Evolutionary conservation across 2,888 invertebrate species (phyloP), one percentile per base, ranked within the genome.

Genomic region (Ptycholaimellus sp.): DNA sequence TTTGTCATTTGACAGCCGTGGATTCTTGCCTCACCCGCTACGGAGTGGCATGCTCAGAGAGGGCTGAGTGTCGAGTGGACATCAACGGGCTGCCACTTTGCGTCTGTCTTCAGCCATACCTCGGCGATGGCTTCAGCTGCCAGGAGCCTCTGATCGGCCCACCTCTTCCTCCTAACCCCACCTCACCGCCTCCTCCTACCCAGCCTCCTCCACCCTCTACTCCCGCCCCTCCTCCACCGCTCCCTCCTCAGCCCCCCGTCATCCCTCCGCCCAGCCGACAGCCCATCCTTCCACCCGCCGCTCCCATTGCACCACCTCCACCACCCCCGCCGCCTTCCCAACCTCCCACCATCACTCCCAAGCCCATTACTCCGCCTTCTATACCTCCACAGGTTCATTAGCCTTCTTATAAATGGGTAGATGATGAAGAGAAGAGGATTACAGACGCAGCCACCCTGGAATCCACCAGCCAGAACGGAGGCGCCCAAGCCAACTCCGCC

Each of bases 91-190:
- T 39, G 13, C 43, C 44, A n/a, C 37, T 40, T 21, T 53, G 53
- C 40, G 42, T 46, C 4, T 53, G 53, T 39, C 40, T 38, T 16
- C 42, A 46, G 5, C 50, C 51, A 4, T 50, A 42, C 39, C 35
- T 43, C 18, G 53, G 52, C 3, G 50, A 51, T 40, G 52, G 52
- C 19, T 40, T 46, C 33, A 34, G 37, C 20, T 44, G 43, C 30
- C 36, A 44, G 7, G 13, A 36, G 16, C 29, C 29, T 13, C 6
- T 16, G 7, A 13, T 4, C n/a, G n/a, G 16, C 13, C 13, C 9
- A 25, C 25, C 25, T 13, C 25, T 9, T 25, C 25, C 25, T 13
- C 7, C 13, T 13, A 25, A 7, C 25, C 25, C 25, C 13, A 13
- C 13, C 25, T 9, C 7, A 25, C 25, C 29, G n/a, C 9, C 5